These are phyloP conservation scores for Protomyctophum bolini DNA, from an alignment of 2,113 vertebrate genomes.

Conservation along the genomic window DNA sequence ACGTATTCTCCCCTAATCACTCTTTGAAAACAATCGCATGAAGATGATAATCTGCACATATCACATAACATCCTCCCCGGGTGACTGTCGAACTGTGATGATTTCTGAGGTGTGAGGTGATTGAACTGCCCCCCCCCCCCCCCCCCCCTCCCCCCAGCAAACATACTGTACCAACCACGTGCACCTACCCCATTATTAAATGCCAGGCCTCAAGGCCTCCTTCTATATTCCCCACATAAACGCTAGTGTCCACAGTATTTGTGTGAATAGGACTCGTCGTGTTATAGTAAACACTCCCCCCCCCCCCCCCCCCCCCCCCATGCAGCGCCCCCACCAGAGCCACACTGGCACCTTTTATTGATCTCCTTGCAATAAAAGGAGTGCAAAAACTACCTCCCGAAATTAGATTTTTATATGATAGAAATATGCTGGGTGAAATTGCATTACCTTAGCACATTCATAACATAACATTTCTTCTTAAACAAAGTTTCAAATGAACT, in stretches of 20 bases:
- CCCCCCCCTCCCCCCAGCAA: slow-evolving; percentile 38
- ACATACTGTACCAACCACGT: neutral
- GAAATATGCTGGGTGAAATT: slow-evolving; percentile 70
- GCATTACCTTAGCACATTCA: slow-evolving; percentile 64
- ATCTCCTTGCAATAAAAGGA: slow-evolving; percentile 72
- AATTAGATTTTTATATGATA: slow-evolving; percentile 74
- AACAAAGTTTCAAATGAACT: slow-evolving; percentile 71
- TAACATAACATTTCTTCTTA: slow-evolving; percentile 49
- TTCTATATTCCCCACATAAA: slow-evolving; percentile 75
- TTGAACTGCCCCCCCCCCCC: slow-evolving; percentile 45
- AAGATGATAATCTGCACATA: slow-evolving; percentile 39
- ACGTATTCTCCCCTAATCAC: slow-evolving; percentile 23
- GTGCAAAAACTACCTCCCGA: slow-evolving; percentile 63
- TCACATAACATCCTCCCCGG: slow-evolving; percentile 10
- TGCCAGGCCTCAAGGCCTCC: slow-evolving; percentile 63
- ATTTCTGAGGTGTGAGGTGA: slow-evolving; percentile 37
- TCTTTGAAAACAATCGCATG: slow-evolving; percentile 16
- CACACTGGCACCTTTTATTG: slow-evolving; percentile 69
- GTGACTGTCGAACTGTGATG: slow-evolving; percentile 24
- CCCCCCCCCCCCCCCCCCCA: slow-evolving; percentile 36
- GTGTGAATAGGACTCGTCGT: slow-evolving; percentile 61
- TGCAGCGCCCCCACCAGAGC: slow-evolving; percentile 42
- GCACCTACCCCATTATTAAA: slow-evolving; percentile 51
- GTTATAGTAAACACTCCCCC: slow-evolving; percentile 66
- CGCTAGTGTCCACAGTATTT: slow-evolving; percentile 63